Evolutionary conservation across 2,113 vertebrate genomes (phyloP).

Genomic region (Carollia perspicillata): DNA sequence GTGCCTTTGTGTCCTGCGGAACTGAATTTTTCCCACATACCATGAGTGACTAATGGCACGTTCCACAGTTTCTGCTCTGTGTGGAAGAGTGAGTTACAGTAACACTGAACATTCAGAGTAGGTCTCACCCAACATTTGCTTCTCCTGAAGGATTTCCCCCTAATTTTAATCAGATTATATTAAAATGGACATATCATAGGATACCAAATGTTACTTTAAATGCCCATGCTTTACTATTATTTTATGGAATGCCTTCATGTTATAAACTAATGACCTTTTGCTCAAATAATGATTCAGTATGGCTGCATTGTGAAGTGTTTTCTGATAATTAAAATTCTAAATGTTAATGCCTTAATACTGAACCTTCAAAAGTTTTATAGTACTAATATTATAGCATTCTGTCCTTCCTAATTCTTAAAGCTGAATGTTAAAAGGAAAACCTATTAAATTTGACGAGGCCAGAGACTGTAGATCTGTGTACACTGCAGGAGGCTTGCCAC

Average conservation of each 20-base stretch:
- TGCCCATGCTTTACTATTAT: not conserved
- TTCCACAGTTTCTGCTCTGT: not conserved
- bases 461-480: not conserved
- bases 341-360: not conserved
- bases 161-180: conserved; percentile 34
- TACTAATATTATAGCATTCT: not conserved
- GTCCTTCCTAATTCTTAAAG: conserved; percentile 2
- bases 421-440: not conserved
- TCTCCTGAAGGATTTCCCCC: not conserved
- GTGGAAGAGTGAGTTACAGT: not conserved
- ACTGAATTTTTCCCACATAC: conserved; percentile 20
- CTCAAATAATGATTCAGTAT: not conserved
- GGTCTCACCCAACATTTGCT: not conserved
- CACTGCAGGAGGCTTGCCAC: not conserved
- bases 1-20: conserved; percentile 18
- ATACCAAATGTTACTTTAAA: not conserved
- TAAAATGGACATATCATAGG: conserved; percentile 3
- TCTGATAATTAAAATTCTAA: conserved; percentile 12
- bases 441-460: not conserved
- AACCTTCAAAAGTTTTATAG: not conserved
- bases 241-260: not conserved
- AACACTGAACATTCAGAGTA: not conserved
- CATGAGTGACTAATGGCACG: not conserved
- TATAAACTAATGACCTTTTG: not conserved
- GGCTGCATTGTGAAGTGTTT: not conserved